Base-by-base conservation (phyloP, 2,888 invertebrate genomes). In the Deilephila porcellus region DNA sequence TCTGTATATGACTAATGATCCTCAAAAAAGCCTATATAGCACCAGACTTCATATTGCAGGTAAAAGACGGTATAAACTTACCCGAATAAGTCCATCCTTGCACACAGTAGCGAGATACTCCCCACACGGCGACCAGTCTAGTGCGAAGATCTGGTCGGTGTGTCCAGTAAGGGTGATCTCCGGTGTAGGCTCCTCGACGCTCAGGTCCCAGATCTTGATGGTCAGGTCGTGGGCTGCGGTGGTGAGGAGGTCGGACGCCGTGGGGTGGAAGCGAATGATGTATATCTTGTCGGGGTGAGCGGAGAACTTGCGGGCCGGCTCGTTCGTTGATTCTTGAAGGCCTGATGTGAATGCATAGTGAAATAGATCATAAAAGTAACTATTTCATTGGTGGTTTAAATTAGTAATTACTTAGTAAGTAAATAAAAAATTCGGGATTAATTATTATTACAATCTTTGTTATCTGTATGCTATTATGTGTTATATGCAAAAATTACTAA, bases 41-140 rank as follows among this genome's bases (percentile, higher is more conserved):
- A 25, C 25, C 25, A 1, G 25, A 25, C 25, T 25, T 25, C 25
- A 25, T 1, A 25, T 25, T 0, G 25, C 25, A 25, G 25, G 25
- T 25, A 19, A 1, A 63, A 37, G n/a, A 25, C 1, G 25, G 25
- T 25, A 45, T 3, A 73, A 25, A 82, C 90, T 85, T 45, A 96
- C 95, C 86, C 97, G 94, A 72, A 97, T 95, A 83, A 97, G 96
- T 52, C 98, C 97, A 91, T 99, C 99, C 86, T 98, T 98, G 90
- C 98, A 98, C 0, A 98, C 97, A 0, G 98, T 98, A 17, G 98
- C 98, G 77, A 98, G 95, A 81, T 96, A 96, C 52, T 96, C 96
- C 1, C 99, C 99, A 85, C 98, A 98, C 0, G 98, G 97, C 75
- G 98, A 98, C 99, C 99, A 99, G 4, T 98, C 97, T 81, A 98